Base-by-base conservation (phyloP, 2,113 vertebrate species). In the Microcebus murinus region DNA sequence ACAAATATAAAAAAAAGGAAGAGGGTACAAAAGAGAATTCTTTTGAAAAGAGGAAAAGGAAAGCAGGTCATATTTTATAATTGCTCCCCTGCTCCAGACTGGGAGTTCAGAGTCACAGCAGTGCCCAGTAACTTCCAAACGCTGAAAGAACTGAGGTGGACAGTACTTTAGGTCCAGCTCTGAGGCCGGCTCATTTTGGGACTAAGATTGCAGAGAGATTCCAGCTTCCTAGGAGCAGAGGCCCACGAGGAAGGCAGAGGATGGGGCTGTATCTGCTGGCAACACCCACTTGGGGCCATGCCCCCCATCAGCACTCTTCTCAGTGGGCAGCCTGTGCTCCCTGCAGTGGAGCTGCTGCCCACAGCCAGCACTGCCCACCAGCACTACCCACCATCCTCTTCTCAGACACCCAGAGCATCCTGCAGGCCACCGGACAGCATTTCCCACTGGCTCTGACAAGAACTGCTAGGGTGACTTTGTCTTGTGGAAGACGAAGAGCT, bases 211-310 rank as follows among this genome's bases (percentile, higher is more conserved):
- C 18, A 17, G 57, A 10, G 15, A 21, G 25, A 50, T 4, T 39
- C 23, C 25, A 63, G 68, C 27, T 76, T 65, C 42, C 87, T 34
- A n/a, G 21, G 65, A 67, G 21, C 3, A 80, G 87, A 74, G 25
- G 45, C n/a, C 36, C 34, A 21, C 25, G 36, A 17, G 48, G 68
- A 23, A 23, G 76, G 79, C 21, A 18, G 25, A 8, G 3, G 8
- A 55, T 34, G 18, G 45, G 18, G 1, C 76, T 9, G 12, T 13
- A 4, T 4, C 23, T 18, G 55, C 81, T 8, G 6, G 5, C 1
- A 13, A 57, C 1, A 23, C 34, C 4, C 52, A 52, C 27, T 0
- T 0, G 9, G 39, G 31, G 74, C 4, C 6, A 4, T 0, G 10
- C 65, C 34, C 9, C 10, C 21, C 3, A 0, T 29, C 14, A 6